A percentile compares a stretch with the other conserved stretches of the same genome.
Conservation (phyloP, 2,797 vertebrate species). For the Poliocrania exsul region DNA sequence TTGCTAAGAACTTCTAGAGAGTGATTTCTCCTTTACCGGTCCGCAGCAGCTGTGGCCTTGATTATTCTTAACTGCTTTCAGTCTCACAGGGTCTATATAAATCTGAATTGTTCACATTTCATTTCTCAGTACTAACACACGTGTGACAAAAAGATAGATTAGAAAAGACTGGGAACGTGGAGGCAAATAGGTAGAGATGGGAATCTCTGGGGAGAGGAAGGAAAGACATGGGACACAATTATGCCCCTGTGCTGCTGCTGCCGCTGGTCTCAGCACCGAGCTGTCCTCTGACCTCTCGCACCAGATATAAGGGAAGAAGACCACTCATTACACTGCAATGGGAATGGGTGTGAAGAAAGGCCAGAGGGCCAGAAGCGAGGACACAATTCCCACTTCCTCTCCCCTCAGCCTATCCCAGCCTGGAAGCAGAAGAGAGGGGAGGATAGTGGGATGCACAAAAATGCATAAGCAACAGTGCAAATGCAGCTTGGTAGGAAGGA, state of each 20-base stretch:
- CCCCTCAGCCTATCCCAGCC: neutral
- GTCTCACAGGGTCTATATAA: too few species aligned
- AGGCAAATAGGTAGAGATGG: neutral
- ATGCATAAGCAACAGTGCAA: neutral
- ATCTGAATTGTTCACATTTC: too few species aligned
- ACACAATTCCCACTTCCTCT: neutral
- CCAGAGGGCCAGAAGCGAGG: neutral
- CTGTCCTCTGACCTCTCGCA: fast-evolving
- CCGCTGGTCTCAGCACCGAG: neutral
- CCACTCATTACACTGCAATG: neutral
- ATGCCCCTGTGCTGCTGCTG: neutral
- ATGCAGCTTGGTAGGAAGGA: neutral
- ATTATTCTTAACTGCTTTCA: too few species aligned
- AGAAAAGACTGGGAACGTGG: neutral
- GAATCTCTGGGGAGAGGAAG: neutral
- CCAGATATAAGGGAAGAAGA: neutral
- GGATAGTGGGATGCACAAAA: neutral
- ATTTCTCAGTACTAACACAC: too few species aligned
- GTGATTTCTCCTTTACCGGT: too few species aligned
- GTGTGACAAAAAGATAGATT: neutral
- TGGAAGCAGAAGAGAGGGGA: neutral
- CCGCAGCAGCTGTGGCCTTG: too few species aligned
- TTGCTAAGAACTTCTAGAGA: too few species aligned
- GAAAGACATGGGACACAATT: neutral
- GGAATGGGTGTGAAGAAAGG: neutral